Percentiles rank a stretch among this genome's conserved stretches.
Conservation (phyloP, 2,797 vertebrate species). For the Schizopygopsis malacanthus region DNA sequence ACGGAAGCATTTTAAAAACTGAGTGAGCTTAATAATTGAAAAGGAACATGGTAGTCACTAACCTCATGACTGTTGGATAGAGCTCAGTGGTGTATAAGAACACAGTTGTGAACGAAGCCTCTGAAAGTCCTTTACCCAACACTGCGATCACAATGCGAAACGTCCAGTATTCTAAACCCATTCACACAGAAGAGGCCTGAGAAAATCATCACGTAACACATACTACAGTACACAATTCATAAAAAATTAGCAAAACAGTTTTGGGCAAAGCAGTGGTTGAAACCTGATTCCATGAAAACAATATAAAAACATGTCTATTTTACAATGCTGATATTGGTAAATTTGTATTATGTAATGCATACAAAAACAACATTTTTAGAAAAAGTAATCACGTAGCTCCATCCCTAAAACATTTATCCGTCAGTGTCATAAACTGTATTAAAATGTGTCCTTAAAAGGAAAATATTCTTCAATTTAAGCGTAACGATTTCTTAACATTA, state of each 20-base stretch:
- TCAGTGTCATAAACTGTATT: background rate
- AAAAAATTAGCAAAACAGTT: background rate
- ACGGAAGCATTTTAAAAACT: background rate
- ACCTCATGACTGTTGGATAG: constrained; percentile 89
- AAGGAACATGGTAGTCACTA: constrained; percentile 46
- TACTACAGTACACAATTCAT: background rate
- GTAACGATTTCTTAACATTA: background rate
- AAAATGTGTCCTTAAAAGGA: background rate
- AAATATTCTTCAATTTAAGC: background rate
- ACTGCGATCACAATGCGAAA: constrained; percentile 74
- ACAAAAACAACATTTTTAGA: too few relatives aligned
- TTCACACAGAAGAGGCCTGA: background rate
- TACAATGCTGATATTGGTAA: too few relatives aligned
- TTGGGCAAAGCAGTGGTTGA: background rate
- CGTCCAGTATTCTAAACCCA: constrained; percentile 69
- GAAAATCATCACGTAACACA: background rate
- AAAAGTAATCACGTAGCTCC: too few relatives aligned
- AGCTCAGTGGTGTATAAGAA: constrained; percentile 87
- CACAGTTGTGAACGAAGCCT: constrained; percentile 83
- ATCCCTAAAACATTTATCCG: too few relatives aligned
- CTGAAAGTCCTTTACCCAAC: constrained; percentile 85
- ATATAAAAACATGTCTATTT: too few relatives aligned
- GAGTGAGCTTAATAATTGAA: background rate
- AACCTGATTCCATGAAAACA: background rate
- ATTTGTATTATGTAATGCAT: too few relatives aligned